These are phyloP conservation scores for Laothoe populi DNA, from an alignment of 2,888 invertebrate species.

Conservation along the genomic window DNA sequence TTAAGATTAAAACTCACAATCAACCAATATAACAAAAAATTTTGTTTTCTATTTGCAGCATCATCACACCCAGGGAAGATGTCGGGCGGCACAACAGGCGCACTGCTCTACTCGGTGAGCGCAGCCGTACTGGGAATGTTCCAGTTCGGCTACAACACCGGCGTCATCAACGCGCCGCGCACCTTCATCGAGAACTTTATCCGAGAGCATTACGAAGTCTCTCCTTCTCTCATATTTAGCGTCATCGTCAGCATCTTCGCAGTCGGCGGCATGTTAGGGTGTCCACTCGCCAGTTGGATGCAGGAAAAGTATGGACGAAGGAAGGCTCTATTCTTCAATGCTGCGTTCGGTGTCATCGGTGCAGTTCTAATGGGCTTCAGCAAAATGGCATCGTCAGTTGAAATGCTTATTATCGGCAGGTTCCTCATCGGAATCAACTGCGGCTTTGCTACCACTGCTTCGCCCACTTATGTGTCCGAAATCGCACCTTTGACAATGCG, in stretches of 20 bases:
- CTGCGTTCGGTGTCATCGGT: constrained; percentile 86
- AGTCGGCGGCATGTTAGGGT: constrained; percentile 91
- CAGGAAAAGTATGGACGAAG: constrained; percentile 89
- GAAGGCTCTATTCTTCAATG: constrained; percentile 87
- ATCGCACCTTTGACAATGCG: constrained; percentile 72
- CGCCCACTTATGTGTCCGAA: constrained; percentile 81
- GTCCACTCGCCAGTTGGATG: constrained; percentile 89
- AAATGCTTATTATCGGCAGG: constrained; percentile 89
- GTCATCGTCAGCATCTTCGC: constrained; percentile 91
- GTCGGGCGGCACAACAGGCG: constrained; percentile 83
- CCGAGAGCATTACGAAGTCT: constrained; percentile 79
- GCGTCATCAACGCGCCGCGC: constrained; percentile 88
- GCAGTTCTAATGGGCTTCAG: constrained; percentile 88
- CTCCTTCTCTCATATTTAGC: constrained; percentile 83
- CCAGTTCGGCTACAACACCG: constrained; percentile 89
- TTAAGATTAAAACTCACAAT: too few species aligned
- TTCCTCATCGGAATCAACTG: constrained; percentile 90
- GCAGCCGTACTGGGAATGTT: constrained; percentile 89
- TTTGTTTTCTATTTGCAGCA: constrained; percentile 54
- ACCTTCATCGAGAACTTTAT: constrained; percentile 87
- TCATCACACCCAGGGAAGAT: constrained; percentile 54
- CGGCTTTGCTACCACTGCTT: constrained; percentile 84
- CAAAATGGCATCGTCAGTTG: constrained; percentile 86
- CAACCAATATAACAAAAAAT: constrained; percentile 6
- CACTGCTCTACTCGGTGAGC: constrained; percentile 86